Evolutionary conservation across 2,113 vertebrate genomes (phyloP), one percentile per base, ranked within the genome.

Genomic region (Patagioenas fasciata): DNA sequence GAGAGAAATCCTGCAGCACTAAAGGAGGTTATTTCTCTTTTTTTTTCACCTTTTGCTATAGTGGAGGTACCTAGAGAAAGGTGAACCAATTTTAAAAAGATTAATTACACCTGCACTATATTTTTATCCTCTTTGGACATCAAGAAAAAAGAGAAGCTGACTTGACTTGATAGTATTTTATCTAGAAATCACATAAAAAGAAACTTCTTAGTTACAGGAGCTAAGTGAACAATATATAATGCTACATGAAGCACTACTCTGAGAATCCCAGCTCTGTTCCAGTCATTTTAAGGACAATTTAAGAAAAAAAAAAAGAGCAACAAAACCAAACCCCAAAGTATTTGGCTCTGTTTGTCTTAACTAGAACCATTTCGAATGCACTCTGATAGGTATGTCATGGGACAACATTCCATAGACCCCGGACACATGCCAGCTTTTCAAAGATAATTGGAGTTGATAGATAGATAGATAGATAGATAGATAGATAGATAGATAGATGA

Each of bases 1-100:
- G 92, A 94, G 87, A 94, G 83, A 92, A 91, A 79, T 91, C 67
- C 61, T 92, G 82, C 79, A 74, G 58, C 70, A 69, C 42, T 77
- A 69, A 38, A 93, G 74, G 72, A 92, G 28, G 53, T 32, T 24
- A 48, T 92, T 91, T 85, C 13, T 94, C 48, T 67, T 36, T 69
- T 38, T 64, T 85, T 34, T 54, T 75, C 42, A 1, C 3, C 53
- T 73, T 57, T 23, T 72, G 34, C 34, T 85, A 28, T 47, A 36
- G 31, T 32, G 31, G 42, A 92, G 17, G 17, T 54, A 60, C 53
- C 91, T 85, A 91, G 47, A 72, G 42, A 86, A 96, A 80, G 29
- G 31, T 72, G 70, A 96, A 48, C 6, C n/a, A 20, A 7, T 69
- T 88, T 95, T 54, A 21, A 65, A 89, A 86, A 95, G 79, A 96